Evolutionary conservation across 2,113 vertebrate species (phyloP), one percentile per base, ranked within the genome.

Genomic region (Aix galericulata): DNA sequence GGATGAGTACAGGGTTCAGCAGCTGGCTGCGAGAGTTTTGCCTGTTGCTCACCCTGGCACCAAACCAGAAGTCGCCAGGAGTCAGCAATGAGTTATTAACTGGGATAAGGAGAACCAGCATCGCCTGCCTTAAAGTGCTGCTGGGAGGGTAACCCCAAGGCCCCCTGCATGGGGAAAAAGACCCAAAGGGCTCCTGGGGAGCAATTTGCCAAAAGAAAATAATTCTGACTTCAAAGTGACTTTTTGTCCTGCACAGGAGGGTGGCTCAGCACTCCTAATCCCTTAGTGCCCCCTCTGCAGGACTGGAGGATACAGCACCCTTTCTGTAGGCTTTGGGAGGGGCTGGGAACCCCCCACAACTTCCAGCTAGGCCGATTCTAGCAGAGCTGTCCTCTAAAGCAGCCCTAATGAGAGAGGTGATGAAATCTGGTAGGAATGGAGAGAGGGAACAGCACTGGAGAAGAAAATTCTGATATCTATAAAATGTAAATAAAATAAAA

Each of bases 281-380:
- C 48, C 40, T 32, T 2, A 11, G 20, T 10, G 27, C 4, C 31
- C 44, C 10, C 40, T 8, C 4, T 16, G 22, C 2, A 27, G 38
- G 59, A 9, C 48, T 1, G 26, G 14, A 26, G 5, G 25, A 36
- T 17, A 36, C 58, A 48, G n/a, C 14, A 55, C 13, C 17, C 6
- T 1, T 18, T 8, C 15, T 18, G n/a, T 40, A 31, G 21, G 36
- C 53, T 55, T 9, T 42, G 40, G n/a, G 44, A 14, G 17, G 8
- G 25, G 50, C 17, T 67, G 77, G 82, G 53, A 46, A 46, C 12
- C 14, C n/a, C 46, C 58, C 34, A 25, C 42, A 32, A 13, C 2
- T 14, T 17, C 80, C 48, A 31, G 0, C 66, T 31, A 46, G 52
- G 26, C 9, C 4, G 0, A 0, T 29, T 21, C 5, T 21, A 27